Evolutionary conservation across 2,888 invertebrate genomes (phyloP), one percentile per base, ranked within the genome.

Genomic region (Caenorhabditis macrosperma): DNA sequence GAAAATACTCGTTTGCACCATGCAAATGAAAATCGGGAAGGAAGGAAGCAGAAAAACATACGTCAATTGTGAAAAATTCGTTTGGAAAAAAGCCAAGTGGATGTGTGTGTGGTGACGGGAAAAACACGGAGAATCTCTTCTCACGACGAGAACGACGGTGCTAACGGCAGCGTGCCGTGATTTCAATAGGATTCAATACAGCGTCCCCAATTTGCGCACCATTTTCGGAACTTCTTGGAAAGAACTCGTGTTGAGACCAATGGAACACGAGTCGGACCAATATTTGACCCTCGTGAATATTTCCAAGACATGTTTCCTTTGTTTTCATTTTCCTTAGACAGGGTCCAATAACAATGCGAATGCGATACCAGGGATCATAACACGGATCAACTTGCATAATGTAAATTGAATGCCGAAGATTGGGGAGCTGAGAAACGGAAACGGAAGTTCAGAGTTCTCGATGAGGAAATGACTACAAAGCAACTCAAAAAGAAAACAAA

Each of bases 1-100:
- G 60, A 71, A 63, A 72, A 72, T 64, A 72, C 72, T 46, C 63
- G 26, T 55, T 57, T 72, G 57, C 63, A 72, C 72, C 46, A 55
- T 63, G 57, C 72, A 57, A 72, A 55, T 63, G 57, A 72, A 72
- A 48, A 50, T 60, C 48, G 20, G 15, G 52, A 54, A 61, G 46
- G 64, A 38, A 64, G 52, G 71, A 38, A 44, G 60, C 50, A n/a
- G 63, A 52, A 74, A 74, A 74, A 74, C 74, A 72, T 72, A 74
- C 74, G 74, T 64, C 74, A 74, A 74, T 74, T 64, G 64, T 59
- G 68, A 30, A 61, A 59, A 69, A 50, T 71, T 71, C 61, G 52
- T 38, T 61, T 10, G 35, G 44, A 71, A 57, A 57, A 55, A 46
- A 44, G 52, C 26, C 28, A 71, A 60, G 46, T 61, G 69, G 61